Evolutionary conservation across 2,113 vertebrate genomes (phyloP), one percentile per base, ranked within the genome.

Genomic region (Onychostoma macrolepis): DNA sequence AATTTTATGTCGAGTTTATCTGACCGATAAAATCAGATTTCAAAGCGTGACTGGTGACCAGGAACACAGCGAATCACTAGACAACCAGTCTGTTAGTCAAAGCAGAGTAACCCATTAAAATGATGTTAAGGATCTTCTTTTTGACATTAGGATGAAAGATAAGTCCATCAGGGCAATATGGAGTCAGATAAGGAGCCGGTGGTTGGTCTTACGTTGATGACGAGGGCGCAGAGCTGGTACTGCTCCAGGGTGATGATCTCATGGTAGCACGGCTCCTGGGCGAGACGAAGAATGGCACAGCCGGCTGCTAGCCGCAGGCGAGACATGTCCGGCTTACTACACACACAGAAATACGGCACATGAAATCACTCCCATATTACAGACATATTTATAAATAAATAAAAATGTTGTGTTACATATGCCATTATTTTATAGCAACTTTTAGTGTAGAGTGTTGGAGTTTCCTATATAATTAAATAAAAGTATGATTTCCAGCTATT

Each of bases 231-330:
- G 30, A 99, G 96, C 92, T 99, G 98, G 91, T 99, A 99, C 50
- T 99, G 98, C 91, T 99, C 98, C 92, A 99, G 93, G 0, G 97
- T 99, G 94, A 99, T 97, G 93, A 99, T 99, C 95, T 99, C 97
- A 12, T 99, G 98, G 89, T 99, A 99, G 92, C 98, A 99, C 17
- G 98, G 98, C 87, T 99, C 98, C 90, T 99, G 98, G 26, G 98
- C 97, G 89, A 99, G 93, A 92, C 99, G 98, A 92, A 99, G 95
- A 91, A 99, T 93, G 69, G 98, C 97, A 84, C 96, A 97, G 4
- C 97, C 97, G 15, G 98, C 98, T 65, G 98, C 98, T 87, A 99
- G 95, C 72, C 98, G 94, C 91, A 99, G 92, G 36, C 98, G 96
- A 2, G 98, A 99, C 98, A 99, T 99, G 92, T 99, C 98, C 10